Evolutionary conservation across 1,140 invertebrate genomes (phyloP).

Genomic region (Marisa cornuarietis): DNA sequence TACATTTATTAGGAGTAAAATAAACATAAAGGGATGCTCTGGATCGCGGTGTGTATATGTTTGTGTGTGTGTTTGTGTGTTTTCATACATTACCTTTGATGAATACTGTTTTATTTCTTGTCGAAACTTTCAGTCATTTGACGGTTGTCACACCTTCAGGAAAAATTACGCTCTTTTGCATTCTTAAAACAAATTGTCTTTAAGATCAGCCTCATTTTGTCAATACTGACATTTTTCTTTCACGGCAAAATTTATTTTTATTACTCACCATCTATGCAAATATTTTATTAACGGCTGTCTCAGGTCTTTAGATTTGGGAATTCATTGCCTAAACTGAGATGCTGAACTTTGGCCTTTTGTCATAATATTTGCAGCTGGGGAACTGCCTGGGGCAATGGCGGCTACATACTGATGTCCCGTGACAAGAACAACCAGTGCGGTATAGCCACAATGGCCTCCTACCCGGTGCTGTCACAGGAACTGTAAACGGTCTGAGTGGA

Average conservation of each 20-base stretch:
- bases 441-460: slow-evolving; percentile 79
- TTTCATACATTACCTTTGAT: too few species aligned
- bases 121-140: too few species aligned
- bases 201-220: neutral
- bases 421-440: slow-evolving; percentile 91
- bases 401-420: slow-evolving; percentile 90
- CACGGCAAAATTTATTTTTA: neutral
- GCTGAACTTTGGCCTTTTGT: neutral
- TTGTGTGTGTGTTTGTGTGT: too few species aligned
- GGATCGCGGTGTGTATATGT: too few species aligned
- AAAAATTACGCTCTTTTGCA: too few species aligned
- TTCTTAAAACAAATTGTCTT: too few species aligned
- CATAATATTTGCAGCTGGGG: slow-evolving; percentile 73
- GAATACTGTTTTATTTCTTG: too few species aligned
- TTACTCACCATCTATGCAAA: neutral
- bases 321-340: too few species aligned
- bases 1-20: too few species aligned
- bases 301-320: neutral
- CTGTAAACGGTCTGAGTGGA: neutral
- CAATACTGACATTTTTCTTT: neutral
- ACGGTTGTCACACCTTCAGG: too few species aligned
- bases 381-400: slow-evolving; percentile 82
- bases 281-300: neutral
- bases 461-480: slow-evolving; percentile 62
- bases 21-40: too few species aligned